Conservation (phyloP, 2,113 vertebrate species). For the Tupaia chinensis region DNA sequence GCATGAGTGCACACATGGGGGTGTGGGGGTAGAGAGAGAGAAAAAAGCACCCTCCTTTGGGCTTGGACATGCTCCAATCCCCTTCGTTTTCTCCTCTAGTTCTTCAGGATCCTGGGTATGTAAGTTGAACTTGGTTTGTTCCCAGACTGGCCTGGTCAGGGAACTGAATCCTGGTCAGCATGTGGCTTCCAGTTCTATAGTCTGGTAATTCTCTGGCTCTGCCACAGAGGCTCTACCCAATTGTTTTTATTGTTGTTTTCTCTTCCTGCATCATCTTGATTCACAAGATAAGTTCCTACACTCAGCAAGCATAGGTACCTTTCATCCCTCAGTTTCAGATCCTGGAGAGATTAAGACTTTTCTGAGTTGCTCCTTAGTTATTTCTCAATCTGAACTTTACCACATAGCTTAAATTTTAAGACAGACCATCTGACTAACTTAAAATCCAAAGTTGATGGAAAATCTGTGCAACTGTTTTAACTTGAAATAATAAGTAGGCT, state of each 20-base stretch:
- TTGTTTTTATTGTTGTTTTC: background rate
- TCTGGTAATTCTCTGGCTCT: too few species aligned
- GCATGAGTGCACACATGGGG: too few species aligned
- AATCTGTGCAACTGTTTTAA: background rate
- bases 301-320: background rate
- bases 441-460: constrained; percentile 1
- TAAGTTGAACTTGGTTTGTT: too few species aligned
- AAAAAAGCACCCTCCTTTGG: too few species aligned
- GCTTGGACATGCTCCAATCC: too few species aligned
- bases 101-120: too few species aligned
- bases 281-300: background rate
- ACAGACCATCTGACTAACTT: background rate
- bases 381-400: background rate
- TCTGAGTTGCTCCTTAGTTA: background rate
- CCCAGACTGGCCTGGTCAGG: too few species aligned
- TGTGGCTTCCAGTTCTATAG: too few species aligned
- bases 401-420: background rate
- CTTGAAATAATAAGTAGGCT: constrained; percentile 1
- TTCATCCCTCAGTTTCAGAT: background rate
- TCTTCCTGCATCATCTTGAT: background rate
- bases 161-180: too few species aligned
- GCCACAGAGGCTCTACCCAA: too few species aligned
- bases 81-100: too few species aligned
- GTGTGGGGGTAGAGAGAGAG: too few species aligned
- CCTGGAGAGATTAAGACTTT: background rate